Conservation (phyloP, 2,888 invertebrate species). For the Heteropelma amictum region DNA sequence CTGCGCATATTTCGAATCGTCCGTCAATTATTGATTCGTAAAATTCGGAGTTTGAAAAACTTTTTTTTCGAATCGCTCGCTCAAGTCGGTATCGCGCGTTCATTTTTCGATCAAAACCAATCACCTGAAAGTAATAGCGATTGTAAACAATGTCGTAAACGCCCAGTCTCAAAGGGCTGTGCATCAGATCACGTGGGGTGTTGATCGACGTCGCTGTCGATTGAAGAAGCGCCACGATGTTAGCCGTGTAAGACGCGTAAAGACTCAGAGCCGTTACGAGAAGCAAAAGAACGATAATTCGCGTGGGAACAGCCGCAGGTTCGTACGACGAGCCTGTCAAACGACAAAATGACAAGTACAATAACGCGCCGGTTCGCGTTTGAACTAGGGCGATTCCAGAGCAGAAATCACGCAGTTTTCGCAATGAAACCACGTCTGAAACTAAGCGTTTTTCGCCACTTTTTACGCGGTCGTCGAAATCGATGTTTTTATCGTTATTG, state of each 20-base stretch:
- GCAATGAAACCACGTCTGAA: no score
- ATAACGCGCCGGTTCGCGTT: no score
- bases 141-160: slow-evolving; percentile 86
- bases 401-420: background rate
- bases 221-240: slow-evolving; percentile 86
- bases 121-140: slow-evolving; percentile 83
- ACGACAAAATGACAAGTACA: no score
- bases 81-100: no score
- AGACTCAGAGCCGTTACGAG: slow-evolving; percentile 84
- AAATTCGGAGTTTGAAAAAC: no score
- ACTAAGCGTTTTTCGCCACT: no score
- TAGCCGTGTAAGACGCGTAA: slow-evolving; percentile 87
- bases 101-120: no score
- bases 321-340: slow-evolving; percentile 74
- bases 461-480: no score
- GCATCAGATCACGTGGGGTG: slow-evolving; percentile 82
- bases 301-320: slow-evolving; percentile 76
- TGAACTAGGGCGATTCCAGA: background rate
- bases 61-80: no score
- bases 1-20: no score
- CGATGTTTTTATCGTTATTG: no score
- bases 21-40: no score
- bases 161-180: slow-evolving; percentile 83
- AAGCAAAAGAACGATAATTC: slow-evolving; percentile 83
- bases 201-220: slow-evolving; percentile 85